Evolutionary conservation across 2,888 invertebrate species (phyloP), one percentile per base, ranked within the genome.

Genomic region (Stomorhina lunata): DNA sequence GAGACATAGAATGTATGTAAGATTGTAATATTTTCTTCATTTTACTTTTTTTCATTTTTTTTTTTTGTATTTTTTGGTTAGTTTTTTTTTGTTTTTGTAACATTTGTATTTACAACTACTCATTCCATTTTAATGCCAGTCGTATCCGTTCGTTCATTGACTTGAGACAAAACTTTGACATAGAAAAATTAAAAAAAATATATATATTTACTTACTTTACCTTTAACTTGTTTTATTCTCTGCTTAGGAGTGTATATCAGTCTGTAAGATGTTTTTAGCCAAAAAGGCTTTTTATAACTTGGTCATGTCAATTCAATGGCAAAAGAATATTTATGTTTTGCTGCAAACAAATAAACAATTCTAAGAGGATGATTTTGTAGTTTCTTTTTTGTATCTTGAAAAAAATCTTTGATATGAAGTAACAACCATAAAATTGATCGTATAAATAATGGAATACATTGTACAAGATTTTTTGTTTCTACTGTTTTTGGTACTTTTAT

Each of bases 371-470:
- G 53, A n/a, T n/a, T 10, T 15, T 25, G 37, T 40, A 50, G 43
- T 68, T 53, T 50, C 20, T 50, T 40, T 66, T 59, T 45, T 45
- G 48, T 43, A 20, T 59, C 50, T 59, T 22, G n/a, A 9, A 29
- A 29, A 29, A 17, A 55, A n/a, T n/a, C n/a, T n/a, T 10, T 25
- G 53, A 43, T 61, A 48, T 29, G 43, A 77, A 43, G 61, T 43
- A 45, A 69, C 77, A 77, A 69, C 61, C 69, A 69, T 69, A 77
- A 69, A 77, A 69, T 77, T 77, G 40, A 53, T 61, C 40, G 32
- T 50, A 69, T 53, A 63, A 76, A 76, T 77, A 63, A 53, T 53
- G 40, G 43, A 69, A 73, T 61, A 17, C 53, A 69, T 57, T 69
- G 43, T 27, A 32, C n/a, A n/a, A n/a, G n/a, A n/a, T n/a, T n/a